Evolutionary conservation across 1,140 invertebrate genomes (phyloP), one percentile per base, ranked within the genome.

Genomic region (Dendroctonus ponderosae): DNA sequence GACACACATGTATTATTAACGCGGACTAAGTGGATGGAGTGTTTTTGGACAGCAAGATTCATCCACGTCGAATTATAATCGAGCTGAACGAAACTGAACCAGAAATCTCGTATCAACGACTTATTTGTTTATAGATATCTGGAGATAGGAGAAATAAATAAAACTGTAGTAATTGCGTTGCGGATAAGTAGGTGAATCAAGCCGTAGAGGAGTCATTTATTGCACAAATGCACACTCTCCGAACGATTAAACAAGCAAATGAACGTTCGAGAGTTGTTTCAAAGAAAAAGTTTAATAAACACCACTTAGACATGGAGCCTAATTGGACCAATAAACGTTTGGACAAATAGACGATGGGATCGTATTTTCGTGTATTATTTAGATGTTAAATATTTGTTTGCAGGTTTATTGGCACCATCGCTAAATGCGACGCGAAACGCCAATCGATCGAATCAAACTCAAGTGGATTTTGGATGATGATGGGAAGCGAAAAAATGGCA

Each of bases 121-220:
- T 56, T 11, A 26, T 56, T 56, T 56, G 53, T 56, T 41, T 38
- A 56, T 56, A 39, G 53, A 56, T 56, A 56, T 38, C 53, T 11
- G 39, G 53, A 11, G 53, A 56, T 56, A 56, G 41, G 9, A 41
- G 53, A 52, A 52, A 52, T 37, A 52, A 52, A 52, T 52, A 37
- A 52, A 26, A 3, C 3, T 52, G n/a, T n/a, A 52, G 9, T 14
- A 9, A n/a, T 12, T 52, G 50, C n/a, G n/a, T 5, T 15, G 39
- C 12, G 26, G 26, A 9, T 40, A 9, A 39, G 9, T n/a, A 14
- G 46, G 14, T 14, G 11, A 48, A 48, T 48, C 7, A 7, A 48
- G 46, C 14, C 46, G 26, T 26, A 26, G 1, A 26, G 26, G 26
- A 26, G 26, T 26, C 26, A 26, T 26, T 26, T 26, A 26, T 26